These are phyloP conservation scores for Iphiclides podalirius DNA, from an alignment of 2,888 invertebrate species.

Conservation along the genomic window DNA sequence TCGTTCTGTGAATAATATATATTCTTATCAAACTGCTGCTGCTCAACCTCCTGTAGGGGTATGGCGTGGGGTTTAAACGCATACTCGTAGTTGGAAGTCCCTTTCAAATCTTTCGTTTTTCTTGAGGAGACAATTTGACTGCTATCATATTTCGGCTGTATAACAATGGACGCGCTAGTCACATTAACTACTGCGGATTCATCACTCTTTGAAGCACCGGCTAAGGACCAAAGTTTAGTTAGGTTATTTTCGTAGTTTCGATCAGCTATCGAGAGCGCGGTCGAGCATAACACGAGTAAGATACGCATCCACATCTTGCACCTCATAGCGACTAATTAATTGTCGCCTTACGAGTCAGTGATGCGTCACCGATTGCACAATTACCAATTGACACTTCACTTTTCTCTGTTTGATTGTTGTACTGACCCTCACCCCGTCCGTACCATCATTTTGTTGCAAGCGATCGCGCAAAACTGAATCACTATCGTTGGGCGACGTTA, in stretches of 20 bases:
- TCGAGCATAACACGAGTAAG: conserved; percentile 53
- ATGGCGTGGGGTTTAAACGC: conserved; percentile 63
- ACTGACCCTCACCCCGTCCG: conserved; percentile 46
- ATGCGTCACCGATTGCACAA: conserved; percentile 47
- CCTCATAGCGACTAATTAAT: conserved; percentile 42
- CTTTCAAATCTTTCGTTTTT: conserved; percentile 39
- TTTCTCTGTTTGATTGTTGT: conserved; percentile 40
- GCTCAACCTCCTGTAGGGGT: conserved; percentile 45
- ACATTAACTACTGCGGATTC: conserved; percentile 59
- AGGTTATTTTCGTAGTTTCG: conserved; percentile 55
- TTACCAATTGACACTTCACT: conserved; percentile 54
- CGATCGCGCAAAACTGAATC: conserved; percentile 76
- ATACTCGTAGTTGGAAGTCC: conserved; percentile 40
- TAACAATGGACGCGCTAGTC: conserved; percentile 59
- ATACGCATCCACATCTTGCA: conserved; percentile 48
- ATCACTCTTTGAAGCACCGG: conserved; percentile 50
- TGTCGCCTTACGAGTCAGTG: conserved; percentile 32
- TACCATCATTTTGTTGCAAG: conserved; percentile 72
- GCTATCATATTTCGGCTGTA: conserved; percentile 49
- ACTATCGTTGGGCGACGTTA: conserved; percentile 60
- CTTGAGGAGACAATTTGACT: conserved; percentile 33
- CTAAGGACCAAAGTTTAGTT: conserved; percentile 59
- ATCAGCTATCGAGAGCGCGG: conserved; percentile 44
- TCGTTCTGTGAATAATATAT: conserved; percentile 54
- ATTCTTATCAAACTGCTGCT: conserved; percentile 48